Conservation (phyloP, 2,888 invertebrate species). For the Apamea anceps region DNA sequence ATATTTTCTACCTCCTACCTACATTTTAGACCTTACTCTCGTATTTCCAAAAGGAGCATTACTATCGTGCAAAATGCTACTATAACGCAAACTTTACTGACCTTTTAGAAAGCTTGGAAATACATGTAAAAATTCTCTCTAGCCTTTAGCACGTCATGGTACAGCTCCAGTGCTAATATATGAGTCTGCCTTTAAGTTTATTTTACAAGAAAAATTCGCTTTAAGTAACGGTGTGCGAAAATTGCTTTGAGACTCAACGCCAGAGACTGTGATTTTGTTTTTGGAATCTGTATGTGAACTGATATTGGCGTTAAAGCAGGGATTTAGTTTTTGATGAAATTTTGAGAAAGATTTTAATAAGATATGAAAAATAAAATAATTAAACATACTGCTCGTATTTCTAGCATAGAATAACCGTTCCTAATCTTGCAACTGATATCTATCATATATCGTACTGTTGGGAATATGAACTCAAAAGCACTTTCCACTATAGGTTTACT, state of each 20-base stretch:
- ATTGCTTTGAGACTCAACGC: conserved; percentile 48
- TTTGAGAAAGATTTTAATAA: background rate
- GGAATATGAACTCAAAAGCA: background rate
- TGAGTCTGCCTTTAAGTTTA: conserved; percentile 35
- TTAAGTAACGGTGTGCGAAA: conserved; percentile 51
- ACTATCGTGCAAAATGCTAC: conserved; percentile 44
- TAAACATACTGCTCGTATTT: background rate
- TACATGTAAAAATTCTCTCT: conserved; percentile 51
- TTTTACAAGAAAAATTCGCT: conserved; percentile 49
- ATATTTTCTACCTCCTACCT: conserved; percentile 19
- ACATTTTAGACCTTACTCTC: conserved; percentile 36
- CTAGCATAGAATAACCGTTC: background rate
- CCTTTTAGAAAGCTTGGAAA: conserved; percentile 47
- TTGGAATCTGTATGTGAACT: conserved; percentile 30
- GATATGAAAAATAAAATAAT: background rate
- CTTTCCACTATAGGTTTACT: background rate
- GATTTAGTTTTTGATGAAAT: background rate
- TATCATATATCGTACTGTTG: background rate
- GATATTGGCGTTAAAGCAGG: background rate
- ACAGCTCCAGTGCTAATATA: conserved; percentile 44
- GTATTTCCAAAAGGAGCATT: conserved; percentile 31
- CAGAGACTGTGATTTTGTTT: conserved; percentile 52
- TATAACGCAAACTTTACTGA: conserved; percentile 36
- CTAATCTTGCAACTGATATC: too few species aligned
- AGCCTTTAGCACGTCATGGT: conserved; percentile 47